Base-by-base conservation (phyloP, 1,140 invertebrate genomes). In the Hormaphis cornu region DNA sequence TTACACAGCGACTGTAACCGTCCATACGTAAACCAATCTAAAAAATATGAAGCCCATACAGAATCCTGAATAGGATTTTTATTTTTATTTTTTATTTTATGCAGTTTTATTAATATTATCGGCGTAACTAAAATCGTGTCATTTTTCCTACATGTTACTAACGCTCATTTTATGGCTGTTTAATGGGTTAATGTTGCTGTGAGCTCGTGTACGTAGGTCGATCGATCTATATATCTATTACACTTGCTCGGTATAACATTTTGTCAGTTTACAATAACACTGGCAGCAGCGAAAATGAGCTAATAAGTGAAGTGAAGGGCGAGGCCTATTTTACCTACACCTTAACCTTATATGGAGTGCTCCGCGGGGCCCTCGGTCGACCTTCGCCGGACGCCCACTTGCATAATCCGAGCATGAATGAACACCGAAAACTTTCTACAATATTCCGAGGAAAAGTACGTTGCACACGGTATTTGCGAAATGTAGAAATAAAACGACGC, bases 251-350 rank as follows among this genome's bases (percentile, higher is more conserved):
- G n/a, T n/a, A 58, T 58, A 58, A n/a, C n/a, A n/a, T n/a, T 58
- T 58, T 58, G 6, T 37, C 20, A 24, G 40, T 58, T 35, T 56
- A 56, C 28, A 54, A 35, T 54, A 58, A 40, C 35, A 16, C 30
- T 1, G 10, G 6, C n/a, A 28, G 12, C 59, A 48, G 28, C 28
- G 16, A 48, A 48, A 66, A 66, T 66, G 61, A 66, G 40, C 61
- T 50, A 66, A 66, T 66, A 66, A 66, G 40, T 61, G 46, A 61
- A 61, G 61, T 66, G 61, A 66, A 66, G 61, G 61, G 61, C 61
- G 61, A 66, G 61, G 61, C 61, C 61, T 66, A 66, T 66, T 33
- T 66, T 66, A 50, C 61, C 44, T 50, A 66, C 61, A 66, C 61
- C 61, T 66, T 66, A 66, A 66, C 61, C 61, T 66, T 66, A 66